Evolutionary conservation across 2,888 invertebrate genomes (phyloP).

Genomic region (Nomada fucata): DNA sequence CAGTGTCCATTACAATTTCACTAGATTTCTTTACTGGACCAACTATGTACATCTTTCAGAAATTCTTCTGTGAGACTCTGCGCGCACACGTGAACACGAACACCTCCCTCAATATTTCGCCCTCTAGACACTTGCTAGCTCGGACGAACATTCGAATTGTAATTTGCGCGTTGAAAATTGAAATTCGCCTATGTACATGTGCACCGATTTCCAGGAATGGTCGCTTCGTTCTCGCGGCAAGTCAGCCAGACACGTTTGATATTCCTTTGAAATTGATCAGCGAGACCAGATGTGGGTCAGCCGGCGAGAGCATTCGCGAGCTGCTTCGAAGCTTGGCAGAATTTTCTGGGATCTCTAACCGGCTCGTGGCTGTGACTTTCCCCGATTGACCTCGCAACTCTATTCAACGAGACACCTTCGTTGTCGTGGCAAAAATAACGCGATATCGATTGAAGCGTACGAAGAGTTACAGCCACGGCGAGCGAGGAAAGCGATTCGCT

Average conservation of each 20-base stretch:
- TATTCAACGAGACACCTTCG: constrained; percentile 30
- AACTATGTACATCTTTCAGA: too few species aligned
- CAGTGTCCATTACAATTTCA: too few species aligned
- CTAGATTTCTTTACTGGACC: too few species aligned
- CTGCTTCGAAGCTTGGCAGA: constrained; percentile 39
- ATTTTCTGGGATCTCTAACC: constrained; percentile 48
- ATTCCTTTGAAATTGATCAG: constrained; percentile 51
- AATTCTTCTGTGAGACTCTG: too few species aligned
- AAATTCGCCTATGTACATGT: too few species aligned
- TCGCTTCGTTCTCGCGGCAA: constrained; percentile 37
- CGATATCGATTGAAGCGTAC: constrained; percentile 29
- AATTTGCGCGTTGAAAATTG: too few species aligned
- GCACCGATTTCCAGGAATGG: not conserved
- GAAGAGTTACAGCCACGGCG: not conserved
- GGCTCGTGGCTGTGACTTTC: constrained; percentile 58
- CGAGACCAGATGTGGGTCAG: constrained; percentile 50
- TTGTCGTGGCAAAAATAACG: constrained; percentile 18
- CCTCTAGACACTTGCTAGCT: too few species aligned
- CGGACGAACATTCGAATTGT: too few species aligned
- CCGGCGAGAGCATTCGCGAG: constrained; percentile 42
- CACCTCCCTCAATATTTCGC: too few species aligned
- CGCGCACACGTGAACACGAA: too few species aligned
- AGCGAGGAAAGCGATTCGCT: not conserved
- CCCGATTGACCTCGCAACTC: constrained; percentile 56
- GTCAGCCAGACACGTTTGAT: constrained; percentile 33